Base-by-base conservation (phyloP, 2,797 vertebrate genomes). In the Myotis daubentonii region DNA sequence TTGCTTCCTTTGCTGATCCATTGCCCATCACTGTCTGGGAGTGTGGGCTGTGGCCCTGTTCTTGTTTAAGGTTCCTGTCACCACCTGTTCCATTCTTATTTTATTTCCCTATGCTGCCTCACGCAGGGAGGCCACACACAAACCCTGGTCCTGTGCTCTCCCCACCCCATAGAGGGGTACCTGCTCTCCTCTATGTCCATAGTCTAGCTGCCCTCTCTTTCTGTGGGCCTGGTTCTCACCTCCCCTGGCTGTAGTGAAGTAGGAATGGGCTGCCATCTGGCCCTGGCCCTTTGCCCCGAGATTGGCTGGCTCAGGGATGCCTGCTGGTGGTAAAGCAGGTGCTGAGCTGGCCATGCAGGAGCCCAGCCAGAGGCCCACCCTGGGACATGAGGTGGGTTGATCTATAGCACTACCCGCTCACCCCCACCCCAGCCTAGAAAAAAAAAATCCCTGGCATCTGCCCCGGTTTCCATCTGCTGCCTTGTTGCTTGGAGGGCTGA, bases 231-330 rank as follows among this genome's bases (percentile, higher is more conserved):
- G 17, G 44, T 70, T 68, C 55, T 93, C 41, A 36, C 41, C 55
- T 86, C 70, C 44, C 44, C 44, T 47, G 81, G 57, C 55, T 86
- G 28, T 30, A 36, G 88, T 53, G 51, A 44, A 23, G 55, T 22
- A 82, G 62, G 62, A 92, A 79, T 70, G n/a, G 88, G 36, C 47
- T 96, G 81, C 95, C 94, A 68, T 86, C 81, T 94, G 86, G 60
- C 10, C 44, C 71, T 83, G 86, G 90, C 78, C 92, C 47, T 94
- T 93, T 87, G 85, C 44, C 65, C 47, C 55, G 62, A 57, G 53
- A 53, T 91, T 66, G 91, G 75, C 87, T 51, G 51, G 49, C 51
- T 82, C 11, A 13, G 19, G 71, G 44, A 44, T 62, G 33, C 38
- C 80, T 33, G 8, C 17, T 74, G 68, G 60, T 72, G 74, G 16